These are phyloP conservation scores for Mormyrus iriodes DNA, from an alignment of 2,113 vertebrate genomes.

Conservation along the genomic window DNA sequence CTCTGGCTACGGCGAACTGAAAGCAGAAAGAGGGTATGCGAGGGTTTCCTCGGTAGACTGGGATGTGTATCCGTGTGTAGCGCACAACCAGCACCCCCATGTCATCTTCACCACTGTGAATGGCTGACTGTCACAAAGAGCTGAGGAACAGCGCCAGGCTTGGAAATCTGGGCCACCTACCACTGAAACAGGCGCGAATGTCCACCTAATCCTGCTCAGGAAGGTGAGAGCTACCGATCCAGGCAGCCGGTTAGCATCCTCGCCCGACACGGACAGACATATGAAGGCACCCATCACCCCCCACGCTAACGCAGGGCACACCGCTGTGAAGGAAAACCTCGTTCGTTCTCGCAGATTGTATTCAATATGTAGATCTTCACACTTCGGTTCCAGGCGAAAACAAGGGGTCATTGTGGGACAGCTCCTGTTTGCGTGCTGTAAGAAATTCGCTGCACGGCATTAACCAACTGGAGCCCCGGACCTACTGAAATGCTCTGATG, in stretches of 20 bases:
- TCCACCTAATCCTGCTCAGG: not conserved
- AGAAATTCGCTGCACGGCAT: not conserved
- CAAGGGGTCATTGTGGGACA: not conserved
- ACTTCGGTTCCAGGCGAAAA: not conserved
- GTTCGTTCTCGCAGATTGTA: not conserved
- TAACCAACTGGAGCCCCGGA: not conserved
- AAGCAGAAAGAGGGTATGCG: not conserved
- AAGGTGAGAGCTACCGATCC: not conserved
- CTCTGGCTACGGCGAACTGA: not conserved
- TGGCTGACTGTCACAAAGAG: not conserved
- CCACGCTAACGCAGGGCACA: not conserved
- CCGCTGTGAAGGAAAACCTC: not conserved
- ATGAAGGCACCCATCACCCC: not conserved
- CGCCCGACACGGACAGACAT: not conserved
- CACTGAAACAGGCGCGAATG: not conserved
- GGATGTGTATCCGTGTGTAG: not conserved
- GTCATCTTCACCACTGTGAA: not conserved
- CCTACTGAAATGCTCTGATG: not conserved
- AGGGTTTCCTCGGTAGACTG: not conserved
- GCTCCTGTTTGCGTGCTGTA: not conserved
- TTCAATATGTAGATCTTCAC: slow-evolving; percentile 1
- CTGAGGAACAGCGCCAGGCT: not conserved
- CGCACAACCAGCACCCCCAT: not conserved
- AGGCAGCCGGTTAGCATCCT: not conserved
- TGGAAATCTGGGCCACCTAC: not conserved